Conservation (phyloP, 2,113 vertebrate species). For the human region GRCh38 chr14:105422501-105423000, state of each 20-base stretch:
- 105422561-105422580: background rate
- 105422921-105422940: background rate
- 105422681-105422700: background rate
- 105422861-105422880: accelerated
- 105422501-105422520: no score
- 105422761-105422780: background rate
- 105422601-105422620: accelerated
- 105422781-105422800: background rate
- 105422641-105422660: accelerated
- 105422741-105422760: background rate
- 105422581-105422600: background rate
- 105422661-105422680: accelerated
- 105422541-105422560: accelerated
- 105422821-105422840: background rate
- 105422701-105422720: background rate
- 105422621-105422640: accelerated
- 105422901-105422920: background rate
- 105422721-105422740: background rate
- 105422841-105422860: background rate
- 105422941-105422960: accelerated
- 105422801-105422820: background rate
- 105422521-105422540: background rate
- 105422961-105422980: no score
- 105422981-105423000: background rate
- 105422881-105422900: accelerated